Conservation (phyloP, 2,888 invertebrate genomes). For the Gisinianus flammeolus region DNA sequence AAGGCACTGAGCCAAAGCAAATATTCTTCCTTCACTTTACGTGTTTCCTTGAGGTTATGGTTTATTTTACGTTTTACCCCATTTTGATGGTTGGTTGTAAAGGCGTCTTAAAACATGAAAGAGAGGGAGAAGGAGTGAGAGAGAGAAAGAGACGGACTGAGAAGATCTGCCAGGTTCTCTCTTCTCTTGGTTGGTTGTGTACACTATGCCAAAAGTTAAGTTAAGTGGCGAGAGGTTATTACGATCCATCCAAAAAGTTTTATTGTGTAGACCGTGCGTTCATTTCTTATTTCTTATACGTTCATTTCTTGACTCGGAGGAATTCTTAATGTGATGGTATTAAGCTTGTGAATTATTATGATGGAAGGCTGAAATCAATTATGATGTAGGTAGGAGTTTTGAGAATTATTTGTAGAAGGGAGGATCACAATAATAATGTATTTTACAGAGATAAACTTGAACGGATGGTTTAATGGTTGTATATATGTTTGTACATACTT, state of each 20-base stretch:
- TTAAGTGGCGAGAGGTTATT: constrained; percentile 29
- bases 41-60: constrained; percentile 8
- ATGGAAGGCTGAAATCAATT: constrained; percentile 26
- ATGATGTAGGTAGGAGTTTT: background rate
- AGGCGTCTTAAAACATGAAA: constrained; percentile 4
- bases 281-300: background rate
- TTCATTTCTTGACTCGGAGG: constrained; percentile 5
- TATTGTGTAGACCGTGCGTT: constrained; percentile 18
- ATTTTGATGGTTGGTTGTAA: constrained; percentile 25
- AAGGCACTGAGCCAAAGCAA: constrained; percentile 19
- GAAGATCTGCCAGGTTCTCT: background rate
- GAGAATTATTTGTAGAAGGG: constrained; percentile 25
- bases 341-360: constrained; percentile 30
- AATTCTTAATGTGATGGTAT: constrained; percentile 22
- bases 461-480: background rate
- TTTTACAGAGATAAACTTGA: background rate
- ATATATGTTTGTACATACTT: no score
- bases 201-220: constrained; percentile 14
- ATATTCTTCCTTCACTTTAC: constrained; percentile 17
- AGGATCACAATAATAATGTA: background rate
- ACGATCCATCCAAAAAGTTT: constrained; percentile 23
- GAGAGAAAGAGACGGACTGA: background rate
- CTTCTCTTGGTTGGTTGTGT: background rate
- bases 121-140: background rate
- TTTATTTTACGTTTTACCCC: constrained; percentile 29